Percentiles rank a stretch among this genome's conserved stretches.
Evolutionary conservation across 2,797 vertebrate species (phyloP).

Genomic region (Poecilia wingei): DNA sequence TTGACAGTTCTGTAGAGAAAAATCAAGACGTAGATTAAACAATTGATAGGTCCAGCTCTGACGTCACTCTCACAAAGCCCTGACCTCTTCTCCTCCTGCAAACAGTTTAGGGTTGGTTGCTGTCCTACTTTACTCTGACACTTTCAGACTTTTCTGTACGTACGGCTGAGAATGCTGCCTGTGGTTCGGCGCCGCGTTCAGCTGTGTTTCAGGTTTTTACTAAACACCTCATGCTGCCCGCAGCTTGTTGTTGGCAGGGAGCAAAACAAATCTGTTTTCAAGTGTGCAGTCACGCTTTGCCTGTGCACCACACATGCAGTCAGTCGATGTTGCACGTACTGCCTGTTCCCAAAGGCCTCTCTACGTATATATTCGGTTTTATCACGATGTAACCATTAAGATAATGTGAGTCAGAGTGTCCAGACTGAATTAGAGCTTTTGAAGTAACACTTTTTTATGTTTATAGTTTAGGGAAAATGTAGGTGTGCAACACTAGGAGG

Average conservation of each 20-base stretch:
- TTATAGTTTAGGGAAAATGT: neutral
- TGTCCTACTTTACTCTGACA: constrained; percentile 33
- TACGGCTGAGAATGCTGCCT: constrained; percentile 25
- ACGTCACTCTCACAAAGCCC: constrained; percentile 9
- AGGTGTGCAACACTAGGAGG: neutral
- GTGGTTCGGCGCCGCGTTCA: constrained; percentile 44
- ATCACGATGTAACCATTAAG: neutral
- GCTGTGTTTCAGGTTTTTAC: constrained; percentile 27
- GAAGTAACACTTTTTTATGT: neutral
- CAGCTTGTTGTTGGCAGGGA: constrained; percentile 10
- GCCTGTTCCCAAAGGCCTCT: neutral
- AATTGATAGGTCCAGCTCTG: neutral
- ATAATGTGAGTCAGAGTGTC: neutral
- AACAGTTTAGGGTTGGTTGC: neutral
- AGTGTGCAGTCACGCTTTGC: constrained; percentile 10
- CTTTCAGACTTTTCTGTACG: constrained; percentile 16
- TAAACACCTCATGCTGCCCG: constrained; percentile 5
- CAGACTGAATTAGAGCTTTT: neutral
- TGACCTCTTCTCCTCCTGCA: constrained; percentile 43
- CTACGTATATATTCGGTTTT: neutral
- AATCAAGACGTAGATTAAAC: neutral
- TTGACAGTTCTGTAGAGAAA: neutral
- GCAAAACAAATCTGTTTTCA: constrained; percentile 42
- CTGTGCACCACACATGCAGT: neutral
- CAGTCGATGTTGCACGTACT: neutral